Evolutionary conservation across 2,888 invertebrate genomes (phyloP).

Genomic region (Clostera curtula): DNA sequence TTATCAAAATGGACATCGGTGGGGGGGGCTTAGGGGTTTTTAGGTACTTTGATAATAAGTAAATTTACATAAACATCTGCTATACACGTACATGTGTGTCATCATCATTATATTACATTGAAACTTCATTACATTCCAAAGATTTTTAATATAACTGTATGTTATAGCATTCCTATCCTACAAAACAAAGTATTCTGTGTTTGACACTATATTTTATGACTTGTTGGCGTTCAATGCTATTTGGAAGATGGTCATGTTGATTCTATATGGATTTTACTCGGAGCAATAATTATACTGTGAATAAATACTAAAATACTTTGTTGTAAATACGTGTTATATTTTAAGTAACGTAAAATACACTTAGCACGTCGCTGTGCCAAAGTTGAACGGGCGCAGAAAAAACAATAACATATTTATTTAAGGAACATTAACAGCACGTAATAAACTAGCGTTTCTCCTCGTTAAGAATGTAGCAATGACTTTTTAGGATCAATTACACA

Average conservation of each 20-base stretch:
- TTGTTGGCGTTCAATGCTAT: slow-evolving; percentile 24
- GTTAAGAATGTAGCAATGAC: too few species aligned
- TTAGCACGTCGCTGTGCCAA: slow-evolving; percentile 64
- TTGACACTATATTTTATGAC: slow-evolving; percentile 36
- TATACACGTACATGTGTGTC: slow-evolving; percentile 16
- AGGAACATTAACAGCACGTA: too few species aligned
- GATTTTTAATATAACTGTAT: slow-evolving; percentile 49
- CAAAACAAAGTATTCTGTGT: slow-evolving; percentile 45
- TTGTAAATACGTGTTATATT: slow-evolving; percentile 45
- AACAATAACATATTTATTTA: too few species aligned
- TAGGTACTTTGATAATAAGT: slow-evolving; percentile 44
- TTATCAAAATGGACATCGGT: slow-evolving; percentile 32
- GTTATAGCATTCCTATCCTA: slow-evolving; percentile 61
- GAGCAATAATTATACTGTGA: slow-evolving; percentile 61
- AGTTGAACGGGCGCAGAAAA: too few species aligned
- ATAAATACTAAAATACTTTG: too few species aligned
- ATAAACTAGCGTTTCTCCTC: too few species aligned
- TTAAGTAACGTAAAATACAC: slow-evolving; percentile 29
- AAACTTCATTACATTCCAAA: slow-evolving; percentile 71
- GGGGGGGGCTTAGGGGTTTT: slow-evolving; percentile 67
- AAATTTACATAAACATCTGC: slow-evolving; percentile 33
- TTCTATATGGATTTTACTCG: slow-evolving; percentile 29
- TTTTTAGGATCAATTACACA: too few species aligned
- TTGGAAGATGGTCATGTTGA: slow-evolving; percentile 21
- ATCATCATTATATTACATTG: slow-evolving; percentile 21